phyloP scores from a whole-genome alignment of 2,797 vertebrate species.

The Crocidura indochinensis region DNA sequence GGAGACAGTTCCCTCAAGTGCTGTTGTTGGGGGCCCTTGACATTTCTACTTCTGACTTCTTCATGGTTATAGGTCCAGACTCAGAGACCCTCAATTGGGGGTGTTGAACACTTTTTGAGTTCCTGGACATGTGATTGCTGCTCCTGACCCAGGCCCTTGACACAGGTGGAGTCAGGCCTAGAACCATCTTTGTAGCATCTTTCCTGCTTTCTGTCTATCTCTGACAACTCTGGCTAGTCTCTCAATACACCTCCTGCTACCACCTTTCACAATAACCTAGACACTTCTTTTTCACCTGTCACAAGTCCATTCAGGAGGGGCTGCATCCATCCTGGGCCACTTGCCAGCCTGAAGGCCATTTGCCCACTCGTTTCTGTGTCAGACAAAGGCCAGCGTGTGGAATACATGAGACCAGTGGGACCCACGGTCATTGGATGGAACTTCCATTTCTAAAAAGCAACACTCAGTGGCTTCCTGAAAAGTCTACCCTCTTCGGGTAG shows the following conservation, averaged over 20 bases:
- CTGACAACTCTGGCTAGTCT: not conserved
- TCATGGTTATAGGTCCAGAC: no score
- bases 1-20: no score
- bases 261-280: no score
- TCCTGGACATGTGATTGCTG: not conserved
- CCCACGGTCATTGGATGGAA: no score
- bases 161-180: not conserved
- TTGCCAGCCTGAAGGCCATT: not conserved
- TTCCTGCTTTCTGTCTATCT: not conserved
- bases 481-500: no score
- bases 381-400: not conserved
- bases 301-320: not conserved
- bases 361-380: not conserved
- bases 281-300: not conserved
- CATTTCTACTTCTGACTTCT: no score
- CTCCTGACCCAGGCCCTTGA: fast-evolving
- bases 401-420: no score
- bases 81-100: not conserved
- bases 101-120: not conserved
- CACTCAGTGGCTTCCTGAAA: no score
- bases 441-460: no score
- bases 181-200: not conserved
- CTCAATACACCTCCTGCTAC: not conserved
- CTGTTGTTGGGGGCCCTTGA: no score
- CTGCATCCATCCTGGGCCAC: not conserved